phyloP scores from a whole-genome alignment of 2,797 vertebrate species.

The Liasis olivaceus region DNA sequence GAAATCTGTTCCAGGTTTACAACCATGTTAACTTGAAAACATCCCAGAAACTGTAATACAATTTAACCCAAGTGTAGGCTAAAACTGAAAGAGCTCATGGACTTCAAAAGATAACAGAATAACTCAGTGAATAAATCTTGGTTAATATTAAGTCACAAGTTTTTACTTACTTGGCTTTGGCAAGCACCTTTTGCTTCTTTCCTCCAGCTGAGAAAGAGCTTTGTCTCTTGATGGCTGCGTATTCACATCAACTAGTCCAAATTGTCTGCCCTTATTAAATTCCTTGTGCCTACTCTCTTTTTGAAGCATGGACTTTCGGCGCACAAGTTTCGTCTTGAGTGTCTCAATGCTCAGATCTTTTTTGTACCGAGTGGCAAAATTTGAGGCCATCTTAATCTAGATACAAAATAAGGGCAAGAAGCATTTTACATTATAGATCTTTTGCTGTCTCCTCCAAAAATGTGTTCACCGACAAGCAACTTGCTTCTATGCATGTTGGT shows the following conservation, averaged over 20 bases:
- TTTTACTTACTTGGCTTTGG: constrained; percentile 70
- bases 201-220: constrained; percentile 71
- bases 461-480: background rate
- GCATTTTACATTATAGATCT: accelerated
- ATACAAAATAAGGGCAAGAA: background rate
- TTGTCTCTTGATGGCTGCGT: constrained; percentile 56
- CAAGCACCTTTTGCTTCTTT: constrained; percentile 58
- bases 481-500: background rate
- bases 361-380: constrained; percentile 79
- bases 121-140: background rate
- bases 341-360: constrained; percentile 83
- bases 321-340: constrained; percentile 84
- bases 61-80: background rate
- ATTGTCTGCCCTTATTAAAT: constrained; percentile 80
- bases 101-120: background rate
- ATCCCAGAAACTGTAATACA: background rate
- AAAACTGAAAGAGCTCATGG: background rate
- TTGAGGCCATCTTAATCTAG: constrained; percentile 55
- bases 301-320: constrained; percentile 82
- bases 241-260: constrained; percentile 75
- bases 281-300: constrained; percentile 87
- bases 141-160: constrained; percentile 34
- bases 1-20: background rate
- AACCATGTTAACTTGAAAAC: background rate
- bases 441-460: background rate